Percentiles rank a stretch among this genome's conserved stretches.
phyloP scores from a whole-genome alignment of 2,113 vertebrate genomes.

The Grus americana region DNA sequence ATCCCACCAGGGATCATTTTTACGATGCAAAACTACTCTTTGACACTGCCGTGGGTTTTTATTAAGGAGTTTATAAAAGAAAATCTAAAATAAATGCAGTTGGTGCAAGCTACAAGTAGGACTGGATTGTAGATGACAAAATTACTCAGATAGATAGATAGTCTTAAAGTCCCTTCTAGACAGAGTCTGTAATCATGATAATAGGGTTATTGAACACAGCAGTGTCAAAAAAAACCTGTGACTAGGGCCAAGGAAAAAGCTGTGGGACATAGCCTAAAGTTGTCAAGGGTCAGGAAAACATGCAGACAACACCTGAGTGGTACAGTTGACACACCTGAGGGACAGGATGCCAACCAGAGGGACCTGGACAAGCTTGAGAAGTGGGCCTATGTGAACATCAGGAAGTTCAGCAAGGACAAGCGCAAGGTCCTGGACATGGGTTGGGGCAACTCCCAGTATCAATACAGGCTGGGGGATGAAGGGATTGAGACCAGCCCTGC shows the following conservation, averaged over 20 bases:
- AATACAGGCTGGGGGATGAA: too few relatives aligned
- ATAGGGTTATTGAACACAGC: neutral
- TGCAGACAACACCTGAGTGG: neutral
- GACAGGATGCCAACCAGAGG: too few relatives aligned
- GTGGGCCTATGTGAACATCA: too few relatives aligned
- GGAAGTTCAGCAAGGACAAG: too few relatives aligned
- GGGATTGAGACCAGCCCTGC: too few relatives aligned
- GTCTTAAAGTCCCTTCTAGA: neutral
- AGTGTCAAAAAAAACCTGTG: neutral
- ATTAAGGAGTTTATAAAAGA: conserved; percentile 45
- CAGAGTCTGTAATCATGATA: neutral
- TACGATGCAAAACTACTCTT: conserved; percentile 10
- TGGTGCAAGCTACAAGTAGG: conserved; percentile 36
- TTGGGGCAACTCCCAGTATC: too few relatives aligned
- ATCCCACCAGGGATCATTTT: conserved; percentile 32
- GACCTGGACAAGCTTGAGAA: too few relatives aligned
- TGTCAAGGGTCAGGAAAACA: neutral
- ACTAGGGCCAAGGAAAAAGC: neutral
- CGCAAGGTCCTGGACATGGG: too few relatives aligned
- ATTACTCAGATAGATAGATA: neutral
- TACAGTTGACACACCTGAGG: fast-evolving
- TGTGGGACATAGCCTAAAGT: neutral
- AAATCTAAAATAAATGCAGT: conserved; percentile 67
- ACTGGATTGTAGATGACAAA: conserved; percentile 37
- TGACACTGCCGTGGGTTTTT: neutral